These are phyloP conservation scores for Cheilosia vulpina DNA, from an alignment of 2,888 invertebrate genomes.

Conservation along the genomic window DNA sequence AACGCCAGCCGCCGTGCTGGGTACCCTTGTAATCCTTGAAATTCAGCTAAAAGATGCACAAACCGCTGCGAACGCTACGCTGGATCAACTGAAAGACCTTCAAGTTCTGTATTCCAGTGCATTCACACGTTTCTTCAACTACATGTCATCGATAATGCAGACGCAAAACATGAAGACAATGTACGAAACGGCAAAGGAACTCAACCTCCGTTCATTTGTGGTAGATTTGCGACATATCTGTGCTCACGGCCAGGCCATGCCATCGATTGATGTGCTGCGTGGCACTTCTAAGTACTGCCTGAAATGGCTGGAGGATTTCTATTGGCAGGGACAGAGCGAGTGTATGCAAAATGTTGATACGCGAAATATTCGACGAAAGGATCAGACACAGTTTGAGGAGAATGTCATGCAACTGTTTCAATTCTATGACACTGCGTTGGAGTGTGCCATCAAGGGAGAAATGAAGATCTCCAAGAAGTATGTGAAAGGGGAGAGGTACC, in stretches of 20 bases:
- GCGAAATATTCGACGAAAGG: constrained; percentile 78
- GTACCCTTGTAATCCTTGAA: constrained; percentile 80
- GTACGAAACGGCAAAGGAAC: constrained; percentile 81
- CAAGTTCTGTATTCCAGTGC: constrained; percentile 80
- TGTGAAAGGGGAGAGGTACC: constrained; percentile 77
- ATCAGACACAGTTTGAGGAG: constrained; percentile 78
- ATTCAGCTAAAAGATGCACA: constrained; percentile 80
- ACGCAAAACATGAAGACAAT: constrained; percentile 80
- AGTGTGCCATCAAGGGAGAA: constrained; percentile 76
- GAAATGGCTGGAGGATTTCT: constrained; percentile 81
- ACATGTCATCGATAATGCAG: constrained; percentile 83
- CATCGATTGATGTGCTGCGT: constrained; percentile 79
- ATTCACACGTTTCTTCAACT: constrained; percentile 82
- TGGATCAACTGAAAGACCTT: constrained; percentile 71
- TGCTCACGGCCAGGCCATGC: constrained; percentile 82
- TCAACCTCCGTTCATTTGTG: constrained; percentile 82
- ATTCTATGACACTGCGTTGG: constrained; percentile 80
- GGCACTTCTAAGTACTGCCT: constrained; percentile 80
- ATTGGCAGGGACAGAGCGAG: constrained; percentile 80
- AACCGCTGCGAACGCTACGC: background rate
- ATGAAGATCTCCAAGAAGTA: constrained; percentile 77
- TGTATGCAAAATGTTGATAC: constrained; percentile 79
- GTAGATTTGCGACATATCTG: constrained; percentile 83
- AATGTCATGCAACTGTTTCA: constrained; percentile 77
- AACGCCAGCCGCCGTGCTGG: constrained; percentile 82